phyloP scores from a whole-genome alignment of 1,140 invertebrate genomes.

The Drosophila yakuba region DNA sequence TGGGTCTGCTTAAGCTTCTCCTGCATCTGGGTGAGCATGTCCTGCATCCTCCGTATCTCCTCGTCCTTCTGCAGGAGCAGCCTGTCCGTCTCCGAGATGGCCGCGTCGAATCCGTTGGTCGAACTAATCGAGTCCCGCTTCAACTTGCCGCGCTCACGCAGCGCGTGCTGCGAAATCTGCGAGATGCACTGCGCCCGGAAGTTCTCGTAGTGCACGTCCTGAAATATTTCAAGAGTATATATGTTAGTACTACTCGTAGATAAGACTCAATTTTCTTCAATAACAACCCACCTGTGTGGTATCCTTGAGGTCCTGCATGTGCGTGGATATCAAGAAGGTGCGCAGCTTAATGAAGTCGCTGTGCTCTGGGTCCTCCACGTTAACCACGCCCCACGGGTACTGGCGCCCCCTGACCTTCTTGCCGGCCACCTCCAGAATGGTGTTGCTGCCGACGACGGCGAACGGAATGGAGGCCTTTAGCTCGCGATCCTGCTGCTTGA shows the following conservation, averaged over 20 bases:
- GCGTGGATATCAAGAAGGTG: constrained; percentile 98
- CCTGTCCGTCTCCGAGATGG: constrained; percentile 93
- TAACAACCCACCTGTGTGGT: constrained; percentile 89
- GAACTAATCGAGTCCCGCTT: constrained; percentile 93
- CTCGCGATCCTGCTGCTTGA: constrained; percentile 95
- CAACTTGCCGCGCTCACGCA: constrained; percentile 92
- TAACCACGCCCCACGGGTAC: constrained; percentile 99
- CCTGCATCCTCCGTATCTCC: constrained; percentile 97
- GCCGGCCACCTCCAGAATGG: constrained; percentile 96
- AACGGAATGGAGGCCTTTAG: constrained; percentile 97
- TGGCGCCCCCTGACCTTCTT: constrained; percentile 95
- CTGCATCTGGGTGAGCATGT: constrained; percentile 98
- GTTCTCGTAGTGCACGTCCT: constrained; percentile 97
- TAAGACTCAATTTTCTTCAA: neutral
- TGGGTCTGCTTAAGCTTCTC: constrained; percentile 95
- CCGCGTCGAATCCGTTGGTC: constrained; percentile 89
- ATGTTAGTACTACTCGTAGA: neutral
- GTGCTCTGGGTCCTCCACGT: constrained; percentile 99
- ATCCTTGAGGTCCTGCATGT: constrained; percentile 98
- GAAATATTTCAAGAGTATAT: neutral
- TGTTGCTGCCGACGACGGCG: constrained; percentile 98
- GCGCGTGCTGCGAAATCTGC: constrained; percentile 94
- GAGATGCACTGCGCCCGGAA: constrained; percentile 96
- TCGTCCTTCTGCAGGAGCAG: constrained; percentile 96
- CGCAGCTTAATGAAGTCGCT: constrained; percentile 98